phyloP scores from a whole-genome alignment of 2,888 invertebrate genomes.

The Gymnosoma rotundatum region DNA sequence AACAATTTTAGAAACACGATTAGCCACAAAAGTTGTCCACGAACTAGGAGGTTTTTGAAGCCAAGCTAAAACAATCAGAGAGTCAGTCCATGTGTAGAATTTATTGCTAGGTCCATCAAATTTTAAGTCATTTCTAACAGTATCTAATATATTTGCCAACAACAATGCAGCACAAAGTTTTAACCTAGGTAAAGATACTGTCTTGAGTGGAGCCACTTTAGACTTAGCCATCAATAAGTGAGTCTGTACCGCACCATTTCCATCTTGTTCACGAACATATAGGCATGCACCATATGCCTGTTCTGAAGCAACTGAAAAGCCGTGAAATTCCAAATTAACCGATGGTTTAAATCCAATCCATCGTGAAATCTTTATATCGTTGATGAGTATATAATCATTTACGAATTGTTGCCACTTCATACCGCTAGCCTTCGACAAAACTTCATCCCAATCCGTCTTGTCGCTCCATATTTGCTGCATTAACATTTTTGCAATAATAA shows the following conservation, averaged over 20 bases:
- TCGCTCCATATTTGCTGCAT: too few species aligned
- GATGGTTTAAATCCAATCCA: neutral
- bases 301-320: too few species aligned
- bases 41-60: conserved; percentile 24
- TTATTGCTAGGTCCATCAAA: neutral
- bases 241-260: neutral
- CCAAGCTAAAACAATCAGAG: conserved; percentile 3
- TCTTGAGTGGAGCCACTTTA: conserved; percentile 2
- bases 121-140: neutral
- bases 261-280: neutral
- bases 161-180: neutral
- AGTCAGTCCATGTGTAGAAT: neutral
- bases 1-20: conserved; percentile 32
- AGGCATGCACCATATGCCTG: neutral
- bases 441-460: too few species aligned
- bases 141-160: neutral
- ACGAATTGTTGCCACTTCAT: too few species aligned
- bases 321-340: too few species aligned
- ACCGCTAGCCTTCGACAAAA: too few species aligned
- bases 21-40: conserved; percentile 5
- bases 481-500: too few species aligned
- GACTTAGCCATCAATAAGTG: conserved; percentile 22
- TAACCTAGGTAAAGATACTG: conserved; percentile 1
- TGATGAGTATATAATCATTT: too few species aligned
- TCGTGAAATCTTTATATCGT: too few species aligned